Evolutionary conservation across 2,888 invertebrate genomes (phyloP).

Genomic region (Nymphalis polychloros): DNA sequence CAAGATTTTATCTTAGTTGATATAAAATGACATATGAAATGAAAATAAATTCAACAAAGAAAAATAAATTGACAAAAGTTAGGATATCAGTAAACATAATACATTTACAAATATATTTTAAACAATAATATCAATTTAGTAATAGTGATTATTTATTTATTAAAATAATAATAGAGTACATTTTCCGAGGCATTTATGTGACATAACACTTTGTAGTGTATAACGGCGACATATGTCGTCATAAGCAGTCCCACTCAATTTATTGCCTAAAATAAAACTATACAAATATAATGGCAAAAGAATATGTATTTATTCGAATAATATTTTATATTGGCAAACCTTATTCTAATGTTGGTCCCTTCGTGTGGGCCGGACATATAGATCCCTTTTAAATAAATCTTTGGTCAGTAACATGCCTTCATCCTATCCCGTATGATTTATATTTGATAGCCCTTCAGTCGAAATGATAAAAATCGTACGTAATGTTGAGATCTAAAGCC

Average conservation of each 20-base stretch:
- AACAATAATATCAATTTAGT: too few relatives aligned
- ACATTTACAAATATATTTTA: too few relatives aligned
- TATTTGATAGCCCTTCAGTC: constrained; percentile 46
- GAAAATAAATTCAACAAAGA: too few relatives aligned
- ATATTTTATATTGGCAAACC: background rate
- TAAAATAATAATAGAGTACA: too few relatives aligned
- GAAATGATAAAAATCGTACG: constrained; percentile 25
- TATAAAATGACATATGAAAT: too few relatives aligned
- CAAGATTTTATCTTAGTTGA: background rate
- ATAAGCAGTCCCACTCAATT: background rate
- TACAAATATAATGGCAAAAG: background rate
- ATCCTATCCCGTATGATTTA: constrained; percentile 57
- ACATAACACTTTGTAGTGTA: background rate
- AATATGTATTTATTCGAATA: constrained; percentile 5
- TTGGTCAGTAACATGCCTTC: constrained; percentile 24
- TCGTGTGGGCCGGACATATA: constrained; percentile 10
- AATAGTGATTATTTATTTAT: too few relatives aligned
- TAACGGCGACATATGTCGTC: background rate
- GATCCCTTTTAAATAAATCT: constrained; percentile 30
- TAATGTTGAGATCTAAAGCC: constrained; percentile 12
- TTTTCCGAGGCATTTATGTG: too few relatives aligned
- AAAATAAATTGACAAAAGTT: too few relatives aligned
- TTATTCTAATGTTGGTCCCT: constrained; percentile 16
- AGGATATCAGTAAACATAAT: too few relatives aligned
- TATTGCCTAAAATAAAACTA: constrained; percentile 4